A percentile compares a stretch with the other conserved stretches of the same genome.
phyloP scores from a whole-genome alignment of 2,888 invertebrate species.

The Pelosia muscerda region DNA sequence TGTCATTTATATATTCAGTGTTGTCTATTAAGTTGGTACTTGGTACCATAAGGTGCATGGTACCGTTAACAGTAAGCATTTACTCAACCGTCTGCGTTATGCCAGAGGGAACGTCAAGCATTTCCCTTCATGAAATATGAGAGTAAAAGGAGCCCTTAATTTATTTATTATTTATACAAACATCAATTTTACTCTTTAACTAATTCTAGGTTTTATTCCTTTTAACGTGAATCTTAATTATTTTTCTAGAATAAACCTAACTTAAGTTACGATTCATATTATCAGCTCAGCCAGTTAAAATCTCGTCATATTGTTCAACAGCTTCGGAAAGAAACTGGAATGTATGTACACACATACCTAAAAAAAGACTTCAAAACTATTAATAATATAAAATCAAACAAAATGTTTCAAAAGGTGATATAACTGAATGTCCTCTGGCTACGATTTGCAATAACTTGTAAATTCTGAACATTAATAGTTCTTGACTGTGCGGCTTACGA shows the following conservation, averaged over 20 bases:
- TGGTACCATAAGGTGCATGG: conserved; percentile 23
- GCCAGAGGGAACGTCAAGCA: conserved; percentile 17
- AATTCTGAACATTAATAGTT: neutral
- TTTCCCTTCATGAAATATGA: conserved; percentile 33
- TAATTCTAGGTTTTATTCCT: too few species aligned
- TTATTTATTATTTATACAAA: neutral
- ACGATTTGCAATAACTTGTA: neutral
- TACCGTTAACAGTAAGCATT: conserved; percentile 33
- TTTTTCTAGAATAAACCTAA: too few species aligned
- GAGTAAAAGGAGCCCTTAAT: conserved; percentile 12
- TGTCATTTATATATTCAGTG: conserved; percentile 30
- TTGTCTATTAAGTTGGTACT: conserved; percentile 23
- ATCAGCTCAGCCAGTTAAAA: too few species aligned
- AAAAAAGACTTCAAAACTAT: too few species aligned
- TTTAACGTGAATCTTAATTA: too few species aligned
- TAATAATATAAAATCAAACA: too few species aligned
- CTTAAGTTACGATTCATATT: too few species aligned
- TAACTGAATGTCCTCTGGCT: neutral
- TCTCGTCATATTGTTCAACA: too few species aligned
- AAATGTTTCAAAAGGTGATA: too few species aligned
- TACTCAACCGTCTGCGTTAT: conserved; percentile 27
- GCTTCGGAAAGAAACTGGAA: too few species aligned
- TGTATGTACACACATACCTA: too few species aligned
- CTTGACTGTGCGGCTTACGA: neutral
- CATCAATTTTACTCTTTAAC: neutral